Percentiles rank a stretch among this genome's conserved stretches.
Conservation (phyloP, 2,113 vertebrate species). For the Corvus cornix region DNA sequence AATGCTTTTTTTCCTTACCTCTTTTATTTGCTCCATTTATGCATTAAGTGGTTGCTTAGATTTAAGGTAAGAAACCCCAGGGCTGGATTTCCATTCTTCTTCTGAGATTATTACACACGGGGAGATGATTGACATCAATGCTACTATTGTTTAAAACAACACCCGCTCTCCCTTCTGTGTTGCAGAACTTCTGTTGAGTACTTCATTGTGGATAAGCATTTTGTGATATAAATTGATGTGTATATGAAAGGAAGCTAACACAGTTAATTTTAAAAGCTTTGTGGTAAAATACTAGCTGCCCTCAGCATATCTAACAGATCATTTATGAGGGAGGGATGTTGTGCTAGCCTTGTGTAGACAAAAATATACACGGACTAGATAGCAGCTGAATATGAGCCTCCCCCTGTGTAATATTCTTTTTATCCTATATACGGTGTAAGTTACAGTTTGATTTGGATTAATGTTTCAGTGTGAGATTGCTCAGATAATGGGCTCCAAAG, state of each 20-base stretch:
- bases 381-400: constrained; percentile 55
- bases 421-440: constrained; percentile 79
- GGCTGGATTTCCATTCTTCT: constrained; percentile 79
- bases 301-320: not conserved
- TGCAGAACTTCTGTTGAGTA: not conserved
- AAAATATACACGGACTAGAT: not conserved
- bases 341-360: not conserved
- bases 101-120: constrained; percentile 79
- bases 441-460: constrained; percentile 14
- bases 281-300: not conserved
- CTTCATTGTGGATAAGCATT: not conserved
- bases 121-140: constrained; percentile 60
- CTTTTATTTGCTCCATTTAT: constrained; percentile 88
- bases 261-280: not conserved
- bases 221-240: not conserved
- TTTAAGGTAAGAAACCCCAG: constrained; percentile 98
- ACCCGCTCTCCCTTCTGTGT: not conserved
- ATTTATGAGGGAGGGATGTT: constrained; percentile 31
- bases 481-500: constrained; percentile 30
- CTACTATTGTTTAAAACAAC: constrained; percentile 28
- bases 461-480: constrained; percentile 43
- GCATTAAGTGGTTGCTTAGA: constrained; percentile 99
- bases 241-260: not conserved
- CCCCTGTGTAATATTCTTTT: constrained; percentile 79
- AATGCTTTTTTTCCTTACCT: constrained; percentile 88